These are phyloP conservation scores for Epizoanthus illoricatus DNA, from an alignment of 92 coral and sea anemone species.

Conservation along the genomic window DNA sequence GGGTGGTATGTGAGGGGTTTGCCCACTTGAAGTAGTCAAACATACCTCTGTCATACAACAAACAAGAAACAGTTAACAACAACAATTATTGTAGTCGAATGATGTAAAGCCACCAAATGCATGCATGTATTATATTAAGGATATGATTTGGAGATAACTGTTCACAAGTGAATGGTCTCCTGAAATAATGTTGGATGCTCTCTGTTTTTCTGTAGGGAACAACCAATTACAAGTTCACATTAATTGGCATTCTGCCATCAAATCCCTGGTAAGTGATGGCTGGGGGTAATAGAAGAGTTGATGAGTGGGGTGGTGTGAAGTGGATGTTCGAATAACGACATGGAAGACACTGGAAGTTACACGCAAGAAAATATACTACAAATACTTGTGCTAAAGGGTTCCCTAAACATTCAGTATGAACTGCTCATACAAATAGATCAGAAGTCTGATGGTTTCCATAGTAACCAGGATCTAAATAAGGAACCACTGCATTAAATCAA, in stretches of 20 bases:
- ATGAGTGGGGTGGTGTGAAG: too few relatives aligned
- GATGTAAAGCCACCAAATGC: neutral
- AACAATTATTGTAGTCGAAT: too few relatives aligned
- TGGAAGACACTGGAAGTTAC: neutral
- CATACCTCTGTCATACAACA: neutral
- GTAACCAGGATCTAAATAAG: too few relatives aligned
- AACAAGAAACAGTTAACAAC: neutral
- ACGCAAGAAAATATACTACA: too few relatives aligned
- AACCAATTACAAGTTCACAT: neutral
- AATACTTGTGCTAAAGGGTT: neutral
- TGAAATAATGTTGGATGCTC: slow-evolving; percentile 60
- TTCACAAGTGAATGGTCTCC: slow-evolving; percentile 41
- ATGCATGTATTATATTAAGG: slow-evolving; percentile 60
- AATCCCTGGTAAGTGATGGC: too few relatives aligned
- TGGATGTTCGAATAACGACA: too few relatives aligned
- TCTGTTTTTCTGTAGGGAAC: slow-evolving; percentile 65
- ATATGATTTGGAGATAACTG: slow-evolving; percentile 71
- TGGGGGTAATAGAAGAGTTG: neutral
- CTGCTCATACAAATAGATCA: too few relatives aligned
- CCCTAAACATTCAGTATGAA: too few relatives aligned
- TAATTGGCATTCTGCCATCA: neutral
- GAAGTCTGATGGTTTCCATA: too few relatives aligned
- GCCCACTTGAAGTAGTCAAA: too few relatives aligned
- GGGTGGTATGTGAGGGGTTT: too few relatives aligned
- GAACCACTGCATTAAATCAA: too few relatives aligned